Conservation (phyloP, 2,797 vertebrate species). For the Acrossocheilus wenchowensis region DNA sequence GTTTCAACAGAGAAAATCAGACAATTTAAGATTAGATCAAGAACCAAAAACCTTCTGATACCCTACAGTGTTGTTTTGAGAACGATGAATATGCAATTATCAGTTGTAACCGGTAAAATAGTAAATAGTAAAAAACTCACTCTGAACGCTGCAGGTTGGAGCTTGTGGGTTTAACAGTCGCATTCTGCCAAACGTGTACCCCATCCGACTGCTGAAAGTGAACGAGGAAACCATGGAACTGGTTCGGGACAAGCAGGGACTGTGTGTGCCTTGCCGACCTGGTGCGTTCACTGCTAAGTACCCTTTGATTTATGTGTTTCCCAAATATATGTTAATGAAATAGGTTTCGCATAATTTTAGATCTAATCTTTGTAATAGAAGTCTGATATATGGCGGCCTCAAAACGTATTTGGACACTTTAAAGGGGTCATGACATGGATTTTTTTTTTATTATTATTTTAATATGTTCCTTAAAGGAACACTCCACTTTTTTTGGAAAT, state of each 20-base stretch:
- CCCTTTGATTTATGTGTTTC: neutral
- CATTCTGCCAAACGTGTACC: slow-evolving; percentile 85
- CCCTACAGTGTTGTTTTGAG: neutral
- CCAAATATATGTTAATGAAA: neutral
- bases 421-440: neutral
- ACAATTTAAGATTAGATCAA: too few relatives aligned
- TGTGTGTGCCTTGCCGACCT: slow-evolving; percentile 83
- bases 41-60: too few relatives aligned
- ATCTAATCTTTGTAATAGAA: neutral
- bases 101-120: neutral
- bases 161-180: slow-evolving; percentile 89
- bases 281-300: slow-evolving; percentile 72
- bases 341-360: neutral
- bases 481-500: too few relatives aligned
- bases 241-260: slow-evolving; percentile 78
- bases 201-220: slow-evolving; percentile 83
- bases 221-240: slow-evolving; percentile 84
- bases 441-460: too few relatives aligned
- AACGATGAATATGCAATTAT: neutral
- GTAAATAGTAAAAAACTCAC: neutral
- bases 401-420: neutral
- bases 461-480: too few relatives aligned
- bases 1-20: too few relatives aligned
- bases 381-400: neutral
- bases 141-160: slow-evolving; percentile 76